These are phyloP conservation scores for Aproaerema taeniolella DNA, from an alignment of 2,888 invertebrate genomes.

Conservation along the genomic window DNA sequence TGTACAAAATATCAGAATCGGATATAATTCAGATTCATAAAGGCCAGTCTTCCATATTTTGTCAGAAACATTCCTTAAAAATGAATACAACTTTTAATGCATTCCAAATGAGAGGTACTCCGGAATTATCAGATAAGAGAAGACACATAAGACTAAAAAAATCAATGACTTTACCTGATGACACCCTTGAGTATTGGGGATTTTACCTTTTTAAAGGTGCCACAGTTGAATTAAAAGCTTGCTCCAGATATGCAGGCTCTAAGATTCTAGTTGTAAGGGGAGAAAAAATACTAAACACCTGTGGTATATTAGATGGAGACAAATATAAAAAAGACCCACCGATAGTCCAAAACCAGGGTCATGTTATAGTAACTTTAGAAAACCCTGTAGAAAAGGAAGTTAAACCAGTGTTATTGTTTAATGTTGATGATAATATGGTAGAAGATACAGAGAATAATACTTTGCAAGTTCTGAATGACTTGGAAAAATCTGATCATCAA, in stretches of 20 bases:
- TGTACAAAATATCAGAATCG: slow-evolving; percentile 88
- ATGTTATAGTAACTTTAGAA: slow-evolving; percentile 66
- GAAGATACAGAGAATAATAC: slow-evolving; percentile 17
- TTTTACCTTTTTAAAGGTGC: slow-evolving; percentile 90
- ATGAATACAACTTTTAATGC: slow-evolving; percentile 86
- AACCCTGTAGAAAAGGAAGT: slow-evolving; percentile 36
- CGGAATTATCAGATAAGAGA: slow-evolving; percentile 81
- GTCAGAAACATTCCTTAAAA: slow-evolving; percentile 84
- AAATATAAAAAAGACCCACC: slow-evolving; percentile 80
- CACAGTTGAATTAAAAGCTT: slow-evolving; percentile 85
- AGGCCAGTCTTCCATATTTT: slow-evolving; percentile 90
- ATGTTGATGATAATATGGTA: slow-evolving; percentile 13
- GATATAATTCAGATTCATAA: slow-evolving; percentile 90
- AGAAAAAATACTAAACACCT: slow-evolving; percentile 85
- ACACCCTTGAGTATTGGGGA: slow-evolving; percentile 92
- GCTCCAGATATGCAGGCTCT: slow-evolving; percentile 87
- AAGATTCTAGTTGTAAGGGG: slow-evolving; percentile 89
- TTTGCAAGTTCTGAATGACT: slow-evolving; percentile 1
- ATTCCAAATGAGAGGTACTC: slow-evolving; percentile 83
- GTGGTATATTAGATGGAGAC: slow-evolving; percentile 85
- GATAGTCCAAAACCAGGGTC: slow-evolving; percentile 76
- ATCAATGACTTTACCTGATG: slow-evolving; percentile 89
- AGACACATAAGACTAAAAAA: slow-evolving; percentile 88
- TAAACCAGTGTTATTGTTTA: slow-evolving; percentile 14
- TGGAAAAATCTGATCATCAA: background rate